A percentile compares a stretch with the other conserved stretches of the same genome.
Evolutionary conservation across 2,888 invertebrate genomes (phyloP).

Genomic region (Apotomis turbidana): DNA sequence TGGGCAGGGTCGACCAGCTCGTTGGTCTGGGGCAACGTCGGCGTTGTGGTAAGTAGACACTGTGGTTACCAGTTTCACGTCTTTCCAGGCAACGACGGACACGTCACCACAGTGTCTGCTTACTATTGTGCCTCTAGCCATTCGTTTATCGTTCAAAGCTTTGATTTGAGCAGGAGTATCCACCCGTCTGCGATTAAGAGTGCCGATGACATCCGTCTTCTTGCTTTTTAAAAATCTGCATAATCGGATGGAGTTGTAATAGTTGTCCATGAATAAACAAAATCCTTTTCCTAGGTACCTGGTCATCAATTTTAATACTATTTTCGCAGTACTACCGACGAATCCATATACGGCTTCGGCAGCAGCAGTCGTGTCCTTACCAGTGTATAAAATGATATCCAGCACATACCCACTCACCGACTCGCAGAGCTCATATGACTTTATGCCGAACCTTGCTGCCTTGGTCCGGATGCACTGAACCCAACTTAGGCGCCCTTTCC

Average conservation of each 20-base stretch:
- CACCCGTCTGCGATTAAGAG: background rate
- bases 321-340: background rate
- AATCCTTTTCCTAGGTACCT: background rate
- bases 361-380: slow-evolving; percentile 16
- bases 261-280: background rate
- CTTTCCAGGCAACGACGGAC: background rate
- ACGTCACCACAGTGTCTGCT: slow-evolving; percentile 1
- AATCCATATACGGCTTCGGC: slow-evolving; percentile 1
- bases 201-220: slow-evolving; percentile 4
- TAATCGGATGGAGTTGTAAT: background rate
- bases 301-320: background rate
- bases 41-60: slow-evolving; percentile 8
- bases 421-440: slow-evolving; percentile 38
- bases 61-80: slow-evolving; percentile 3
- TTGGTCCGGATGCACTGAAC: slow-evolving; percentile 43
- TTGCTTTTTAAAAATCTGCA: background rate
- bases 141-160: background rate
- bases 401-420: slow-evolving; percentile 27
- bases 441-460: slow-evolving; percentile 44
- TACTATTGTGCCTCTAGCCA: background rate
- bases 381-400: slow-evolving; percentile 35
- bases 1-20: background rate
- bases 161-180: background rate
- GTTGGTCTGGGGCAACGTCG: background rate
- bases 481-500: slow-evolving; percentile 21